Percentiles rank a stretch among this genome's conserved stretches.
Evolutionary conservation across 1,140 invertebrate genomes (phyloP).

Genomic region (Pseudomyrmex concolor): DNA sequence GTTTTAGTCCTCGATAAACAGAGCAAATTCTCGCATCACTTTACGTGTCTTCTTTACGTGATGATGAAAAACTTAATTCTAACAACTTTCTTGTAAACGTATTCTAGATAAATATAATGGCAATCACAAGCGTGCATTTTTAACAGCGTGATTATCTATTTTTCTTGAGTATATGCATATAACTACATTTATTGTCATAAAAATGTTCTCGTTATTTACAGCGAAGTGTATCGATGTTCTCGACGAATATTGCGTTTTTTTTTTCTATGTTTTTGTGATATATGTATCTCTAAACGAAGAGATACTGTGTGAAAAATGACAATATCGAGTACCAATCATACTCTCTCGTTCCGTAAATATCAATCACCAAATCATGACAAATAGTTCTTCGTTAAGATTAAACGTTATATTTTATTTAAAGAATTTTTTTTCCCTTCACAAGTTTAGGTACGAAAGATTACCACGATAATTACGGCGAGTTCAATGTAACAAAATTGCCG

Average conservation of each 20-base stretch:
- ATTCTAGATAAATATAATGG: conserved; percentile 23
- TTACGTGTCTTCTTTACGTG: neutral
- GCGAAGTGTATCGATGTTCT: conserved; percentile 44
- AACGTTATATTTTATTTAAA: conserved; percentile 25
- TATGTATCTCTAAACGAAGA: conserved; percentile 11
- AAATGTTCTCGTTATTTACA: conserved; percentile 72
- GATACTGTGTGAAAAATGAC: conserved; percentile 19
- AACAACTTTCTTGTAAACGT: neutral
- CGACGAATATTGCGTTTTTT: neutral
- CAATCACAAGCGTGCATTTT: conserved; percentile 18
- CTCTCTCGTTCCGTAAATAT: neutral
- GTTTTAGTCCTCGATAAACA: neutral
- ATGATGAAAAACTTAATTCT: conserved; percentile 15
- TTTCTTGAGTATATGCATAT: conserved; percentile 28
- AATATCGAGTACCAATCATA: neutral
- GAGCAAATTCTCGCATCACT: neutral
- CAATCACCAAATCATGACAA: conserved; percentile 5
- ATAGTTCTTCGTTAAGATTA: conserved; percentile 32
- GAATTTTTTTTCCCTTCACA: neutral
- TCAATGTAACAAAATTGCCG: conserved; percentile 45
- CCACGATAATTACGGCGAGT: conserved; percentile 40
- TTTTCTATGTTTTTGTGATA: neutral
- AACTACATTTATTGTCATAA: conserved; percentile 74
- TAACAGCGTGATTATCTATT: conserved; percentile 25
- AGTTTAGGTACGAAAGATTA: conserved; percentile 35